These are phyloP conservation scores for Drosophila monieri DNA, from an alignment of 2,888 invertebrate genomes.

Conservation along the genomic window DNA sequence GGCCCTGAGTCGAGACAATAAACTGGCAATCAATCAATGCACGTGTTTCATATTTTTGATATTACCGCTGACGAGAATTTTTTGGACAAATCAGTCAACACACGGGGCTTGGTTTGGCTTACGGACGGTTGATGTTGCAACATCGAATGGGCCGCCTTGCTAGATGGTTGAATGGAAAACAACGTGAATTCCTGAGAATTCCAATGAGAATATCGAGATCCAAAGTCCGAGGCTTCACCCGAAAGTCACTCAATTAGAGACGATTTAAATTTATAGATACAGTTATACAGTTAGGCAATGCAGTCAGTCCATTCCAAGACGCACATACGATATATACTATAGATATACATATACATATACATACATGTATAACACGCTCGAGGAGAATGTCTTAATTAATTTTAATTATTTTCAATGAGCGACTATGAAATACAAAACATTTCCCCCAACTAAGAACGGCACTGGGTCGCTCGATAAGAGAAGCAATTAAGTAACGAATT, in stretches of 20 bases:
- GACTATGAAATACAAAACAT: constrained; percentile 74
- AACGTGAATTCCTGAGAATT: constrained; percentile 7
- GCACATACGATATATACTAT: constrained; percentile 4
- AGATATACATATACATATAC: background rate
- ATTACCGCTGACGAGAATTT: constrained; percentile 46
- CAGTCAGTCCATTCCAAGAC: constrained; percentile 25
- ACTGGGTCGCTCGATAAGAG: constrained; percentile 61
- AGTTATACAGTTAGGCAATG: constrained; percentile 52
- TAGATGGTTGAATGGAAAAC: too few species aligned
- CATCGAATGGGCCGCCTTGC: constrained; percentile 5
- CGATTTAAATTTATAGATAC: constrained; percentile 78
- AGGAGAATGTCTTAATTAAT: constrained; percentile 76
- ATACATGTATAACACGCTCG: constrained; percentile 18
- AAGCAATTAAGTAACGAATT: constrained; percentile 75
- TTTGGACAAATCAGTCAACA: constrained; percentile 42
- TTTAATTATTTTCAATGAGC: constrained; percentile 79
- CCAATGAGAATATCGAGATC: background rate
- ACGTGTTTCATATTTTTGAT: constrained; percentile 46
- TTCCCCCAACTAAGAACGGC: constrained; percentile 65
- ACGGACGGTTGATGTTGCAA: constrained; percentile 8
- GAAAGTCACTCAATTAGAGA: constrained; percentile 74
- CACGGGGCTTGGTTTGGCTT: background rate
- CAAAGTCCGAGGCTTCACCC: constrained; percentile 59
- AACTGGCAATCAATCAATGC: constrained; percentile 77
- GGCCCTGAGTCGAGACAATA: constrained; percentile 23